Conservation (phyloP, 2,888 invertebrate species). For the Thera britannica region DNA sequence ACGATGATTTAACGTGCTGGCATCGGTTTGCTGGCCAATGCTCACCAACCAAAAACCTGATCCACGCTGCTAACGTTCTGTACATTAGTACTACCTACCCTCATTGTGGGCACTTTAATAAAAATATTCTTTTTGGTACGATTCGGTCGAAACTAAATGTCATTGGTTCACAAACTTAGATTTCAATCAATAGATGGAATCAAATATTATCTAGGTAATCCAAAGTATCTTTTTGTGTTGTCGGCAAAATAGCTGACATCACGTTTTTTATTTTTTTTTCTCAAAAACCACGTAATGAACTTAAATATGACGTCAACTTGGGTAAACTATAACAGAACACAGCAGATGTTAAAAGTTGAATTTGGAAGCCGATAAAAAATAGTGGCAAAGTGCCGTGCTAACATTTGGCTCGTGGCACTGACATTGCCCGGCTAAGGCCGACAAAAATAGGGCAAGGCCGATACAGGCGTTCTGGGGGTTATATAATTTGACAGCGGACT, state of each 20-base stretch:
- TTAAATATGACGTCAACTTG: neutral
- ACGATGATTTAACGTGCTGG: conserved; percentile 22
- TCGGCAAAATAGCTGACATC: no score
- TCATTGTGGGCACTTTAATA: no score
- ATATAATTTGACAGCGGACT: conserved; percentile 46
- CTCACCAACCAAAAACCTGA: neutral
- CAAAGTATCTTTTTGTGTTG: no score
- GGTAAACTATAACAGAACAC: neutral
- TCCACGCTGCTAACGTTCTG: no score
- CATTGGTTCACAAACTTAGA: no score
- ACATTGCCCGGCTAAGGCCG: conserved; percentile 62
- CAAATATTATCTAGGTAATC: no score
- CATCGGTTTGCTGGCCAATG: conserved; percentile 12
- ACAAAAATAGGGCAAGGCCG: conserved; percentile 63
- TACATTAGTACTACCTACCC: no score
- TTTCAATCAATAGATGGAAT: no score
- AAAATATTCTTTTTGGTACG: no score
- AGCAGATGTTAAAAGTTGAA: conserved; percentile 10
- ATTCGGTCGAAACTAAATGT: no score
- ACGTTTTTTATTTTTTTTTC: neutral
- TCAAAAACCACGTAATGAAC: neutral
- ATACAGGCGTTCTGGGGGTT: conserved; percentile 42
- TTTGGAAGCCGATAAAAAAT: conserved; percentile 22
- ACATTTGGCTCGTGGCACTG: conserved; percentile 55
- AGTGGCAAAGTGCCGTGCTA: conserved; percentile 43